Conservation (phyloP, 2,797 vertebrate species). For the Chrysocyon brachyurus region DNA sequence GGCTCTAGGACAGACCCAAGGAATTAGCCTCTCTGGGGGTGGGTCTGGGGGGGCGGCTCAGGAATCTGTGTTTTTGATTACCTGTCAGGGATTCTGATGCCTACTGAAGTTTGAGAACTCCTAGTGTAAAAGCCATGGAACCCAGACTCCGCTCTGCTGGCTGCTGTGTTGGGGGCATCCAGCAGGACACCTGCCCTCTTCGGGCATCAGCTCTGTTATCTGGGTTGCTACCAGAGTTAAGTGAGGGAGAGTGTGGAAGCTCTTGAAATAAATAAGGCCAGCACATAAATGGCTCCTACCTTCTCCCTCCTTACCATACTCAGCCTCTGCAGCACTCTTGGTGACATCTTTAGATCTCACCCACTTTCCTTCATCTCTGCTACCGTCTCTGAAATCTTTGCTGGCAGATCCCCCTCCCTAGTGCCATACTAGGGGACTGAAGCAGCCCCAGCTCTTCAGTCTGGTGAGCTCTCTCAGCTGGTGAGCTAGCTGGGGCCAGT, state of each 20-base stretch:
- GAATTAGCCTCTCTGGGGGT: not conserved
- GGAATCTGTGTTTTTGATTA: slow-evolving; percentile 14
- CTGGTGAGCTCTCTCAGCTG: not conserved
- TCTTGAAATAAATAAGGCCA: not conserved
- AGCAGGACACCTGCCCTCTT: not conserved
- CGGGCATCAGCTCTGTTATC: not conserved
- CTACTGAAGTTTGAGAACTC: not conserved
- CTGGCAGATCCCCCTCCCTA: not conserved
- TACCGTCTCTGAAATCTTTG: not conserved
- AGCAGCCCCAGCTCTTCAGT: not conserved
- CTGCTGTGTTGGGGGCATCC: not conserved
- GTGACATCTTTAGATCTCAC: not conserved
- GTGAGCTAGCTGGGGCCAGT: not conserved
- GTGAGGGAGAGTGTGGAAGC: not conserved
- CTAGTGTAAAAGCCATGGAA: not conserved
- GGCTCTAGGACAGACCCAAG: not conserved
- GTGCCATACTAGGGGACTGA: not conserved
- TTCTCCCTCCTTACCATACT: not conserved
- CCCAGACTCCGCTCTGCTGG: not conserved
- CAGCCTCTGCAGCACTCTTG: not conserved
- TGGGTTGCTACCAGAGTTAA: not conserved
- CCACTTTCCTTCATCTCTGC: not conserved
- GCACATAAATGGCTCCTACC: not conserved
- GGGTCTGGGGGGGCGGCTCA: not conserved
- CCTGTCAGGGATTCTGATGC: not conserved